phyloP scores from a whole-genome alignment of 1,140 invertebrate species.

The Eriosoma lanigerum region DNA sequence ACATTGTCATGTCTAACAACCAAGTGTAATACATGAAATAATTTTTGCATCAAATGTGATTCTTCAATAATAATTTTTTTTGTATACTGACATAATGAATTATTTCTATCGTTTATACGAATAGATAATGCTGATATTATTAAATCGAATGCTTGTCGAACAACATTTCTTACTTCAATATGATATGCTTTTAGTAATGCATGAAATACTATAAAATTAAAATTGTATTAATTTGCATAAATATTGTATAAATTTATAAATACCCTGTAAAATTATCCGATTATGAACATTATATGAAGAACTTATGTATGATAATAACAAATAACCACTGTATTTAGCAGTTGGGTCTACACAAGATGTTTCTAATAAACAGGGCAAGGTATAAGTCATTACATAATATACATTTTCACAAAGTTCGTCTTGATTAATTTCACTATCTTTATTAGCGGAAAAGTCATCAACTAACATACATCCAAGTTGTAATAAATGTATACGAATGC shows the following conservation, averaged over 20 bases:
- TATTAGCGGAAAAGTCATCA: conserved; percentile 83
- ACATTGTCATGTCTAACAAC: conserved; percentile 92
- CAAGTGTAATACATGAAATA: conserved; percentile 93
- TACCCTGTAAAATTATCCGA: conserved; percentile 89
- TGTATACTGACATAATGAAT: conserved; percentile 96
- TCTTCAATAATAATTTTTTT: conserved; percentile 99
- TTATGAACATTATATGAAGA: conserved; percentile 97
- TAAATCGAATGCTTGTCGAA: conserved; percentile 93
- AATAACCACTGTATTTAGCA: conserved; percentile 94
- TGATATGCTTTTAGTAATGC: conserved; percentile 93
- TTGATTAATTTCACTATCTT: conserved; percentile 60
- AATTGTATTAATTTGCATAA: too few species aligned
- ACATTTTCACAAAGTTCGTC: conserved; percentile 65
- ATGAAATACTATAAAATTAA: conserved; percentile 75
- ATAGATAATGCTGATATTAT: conserved; percentile 94
- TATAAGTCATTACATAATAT: conserved; percentile 95
- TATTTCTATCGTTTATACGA: conserved; percentile 95
- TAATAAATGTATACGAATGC: conserved; percentile 87
- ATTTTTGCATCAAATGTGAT: conserved; percentile 90
- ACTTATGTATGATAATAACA: conserved; percentile 96
- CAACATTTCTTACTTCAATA: conserved; percentile 86
- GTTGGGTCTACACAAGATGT: conserved; percentile 96
- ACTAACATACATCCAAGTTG: conserved; percentile 94
- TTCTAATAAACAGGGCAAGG: conserved; percentile 92
- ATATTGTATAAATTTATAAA: not conserved